Base-by-base conservation (phyloP, 2,888 invertebrate species). In the Drosophila siamana region DNA sequence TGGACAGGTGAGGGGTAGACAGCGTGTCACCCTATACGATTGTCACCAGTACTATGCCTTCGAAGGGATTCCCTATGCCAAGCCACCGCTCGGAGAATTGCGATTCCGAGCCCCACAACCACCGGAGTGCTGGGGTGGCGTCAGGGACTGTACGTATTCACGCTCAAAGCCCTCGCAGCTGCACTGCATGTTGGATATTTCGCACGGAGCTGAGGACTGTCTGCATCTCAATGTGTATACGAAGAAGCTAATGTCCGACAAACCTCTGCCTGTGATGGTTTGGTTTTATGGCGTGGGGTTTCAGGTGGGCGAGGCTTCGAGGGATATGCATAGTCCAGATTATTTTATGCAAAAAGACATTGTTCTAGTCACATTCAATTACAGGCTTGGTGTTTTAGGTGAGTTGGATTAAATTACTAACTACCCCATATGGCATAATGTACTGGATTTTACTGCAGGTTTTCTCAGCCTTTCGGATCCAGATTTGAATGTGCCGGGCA, bases 201-300 rank as follows among this genome's bases (percentile, higher is more conserved):
- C 88, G 22, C 84, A 92, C 33, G 93, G 93, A 9, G 80, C 88
- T n/a, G 93, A 94, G 59, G 93, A 93, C 70, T 93, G 93, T 70
- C 78, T 93, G 9, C 92, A 92, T 75, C 74, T 93, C 2, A 93
- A 93, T 80, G 91, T 93, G 2, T 90, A 80, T 43, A 74, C 86
- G 1, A 89, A 79, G 48, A 72, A 76, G 3, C 86, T 91, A 73
- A 74, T 36, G 71, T 82, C 80, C 0, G 50, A 67, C 0, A 73
- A 73, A 16, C 80, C 69, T 2, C 33, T 72, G 44, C 90, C 90
- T 4, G 90, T 93, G 0, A 90, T 93, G 89, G 90, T 93, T 1
- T 93, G 91, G 89, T 92, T 93, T 36, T 92, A 92, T 76, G 93
- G 93, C 5, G 93, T 93, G 4, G 92, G 91, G 13, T 93, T 92